Evolutionary conservation across 2,797 vertebrate genomes (phyloP).

Genomic region (Ptychadena robeensis): DNA sequence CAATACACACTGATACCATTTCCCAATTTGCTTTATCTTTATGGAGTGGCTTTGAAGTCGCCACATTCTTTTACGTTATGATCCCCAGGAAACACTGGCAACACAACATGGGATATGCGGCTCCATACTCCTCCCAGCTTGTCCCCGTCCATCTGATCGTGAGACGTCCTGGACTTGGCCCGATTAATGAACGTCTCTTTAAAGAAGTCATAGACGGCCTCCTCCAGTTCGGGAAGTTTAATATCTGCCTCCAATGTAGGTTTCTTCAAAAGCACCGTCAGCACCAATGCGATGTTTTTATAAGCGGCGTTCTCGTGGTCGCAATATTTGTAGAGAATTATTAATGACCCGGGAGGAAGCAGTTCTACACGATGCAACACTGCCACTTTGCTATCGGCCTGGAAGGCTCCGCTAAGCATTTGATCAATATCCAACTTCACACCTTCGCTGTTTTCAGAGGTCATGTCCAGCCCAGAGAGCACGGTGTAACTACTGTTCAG

Average conservation of each 20-base stretch:
- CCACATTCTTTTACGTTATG: not conserved
- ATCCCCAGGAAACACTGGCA: conserved; percentile 83
- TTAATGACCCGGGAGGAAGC: conserved; percentile 86
- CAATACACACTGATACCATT: not conserved
- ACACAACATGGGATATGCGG: conserved; percentile 88
- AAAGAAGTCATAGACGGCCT: conserved; percentile 85
- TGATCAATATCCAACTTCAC: conserved; percentile 86
- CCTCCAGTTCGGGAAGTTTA: conserved; percentile 80
- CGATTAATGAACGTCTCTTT: conserved; percentile 75
- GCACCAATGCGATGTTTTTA: conserved; percentile 84
- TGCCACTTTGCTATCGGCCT: conserved; percentile 72
- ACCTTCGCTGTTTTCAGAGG: conserved; percentile 74
- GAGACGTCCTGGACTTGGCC: conserved; percentile 64
- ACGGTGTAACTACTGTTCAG: conserved; percentile 76
- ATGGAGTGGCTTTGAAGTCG: not conserved
- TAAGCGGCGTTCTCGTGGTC: conserved; percentile 91
- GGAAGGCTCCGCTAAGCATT: conserved; percentile 75
- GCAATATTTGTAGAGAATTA: conserved; percentile 97
- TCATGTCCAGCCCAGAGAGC: conserved; percentile 79
- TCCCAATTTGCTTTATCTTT: not conserved
- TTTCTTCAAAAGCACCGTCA: conserved; percentile 86
- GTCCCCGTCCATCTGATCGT: conserved; percentile 84
- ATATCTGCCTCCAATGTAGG: conserved; percentile 69
- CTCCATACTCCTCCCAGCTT: conserved; percentile 93
- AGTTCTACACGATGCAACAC: conserved; percentile 83